Conservation (phyloP, 2,888 invertebrate genomes). For the Camponotus fellah region DNA sequence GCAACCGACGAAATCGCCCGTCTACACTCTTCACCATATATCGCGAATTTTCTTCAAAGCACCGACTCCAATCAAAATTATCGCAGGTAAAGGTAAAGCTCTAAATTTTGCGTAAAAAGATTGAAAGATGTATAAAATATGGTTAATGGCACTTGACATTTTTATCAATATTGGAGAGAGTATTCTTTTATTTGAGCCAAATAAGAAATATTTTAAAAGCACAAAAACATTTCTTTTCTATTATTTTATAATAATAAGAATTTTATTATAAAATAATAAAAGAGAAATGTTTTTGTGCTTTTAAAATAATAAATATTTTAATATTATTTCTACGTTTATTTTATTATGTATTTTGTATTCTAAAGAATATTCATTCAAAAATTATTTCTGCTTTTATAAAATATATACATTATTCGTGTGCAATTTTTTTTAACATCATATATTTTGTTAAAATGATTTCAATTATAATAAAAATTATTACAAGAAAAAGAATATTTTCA, state of each 20-base stretch:
- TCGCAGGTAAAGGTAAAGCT: slow-evolving; percentile 68
- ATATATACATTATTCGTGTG: not conserved
- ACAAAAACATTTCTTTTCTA: not conserved
- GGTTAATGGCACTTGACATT: not conserved
- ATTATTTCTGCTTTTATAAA: not conserved
- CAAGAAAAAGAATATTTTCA: not conserved
- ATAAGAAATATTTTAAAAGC: not conserved
- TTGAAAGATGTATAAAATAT: not conserved
- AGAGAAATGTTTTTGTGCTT: no score
- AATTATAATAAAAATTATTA: not conserved
- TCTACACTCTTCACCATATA: slow-evolving; percentile 37
- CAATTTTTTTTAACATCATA: not conserved
- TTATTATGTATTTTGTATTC: not conserved
- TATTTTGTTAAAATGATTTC: not conserved
- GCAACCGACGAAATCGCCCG: slow-evolving; percentile 32
- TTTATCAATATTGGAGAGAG: slow-evolving; percentile 15
- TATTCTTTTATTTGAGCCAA: not conserved
- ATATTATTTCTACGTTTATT: not conserved
- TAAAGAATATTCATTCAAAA: slow-evolving; percentile 1
- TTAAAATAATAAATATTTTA: not conserved
- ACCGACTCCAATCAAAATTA: slow-evolving; percentile 71
- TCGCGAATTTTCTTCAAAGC: slow-evolving; percentile 52
- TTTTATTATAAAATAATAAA: not conserved
- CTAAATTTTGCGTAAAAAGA: not conserved
- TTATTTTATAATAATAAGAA: not conserved